A percentile compares a stretch with the other conserved stretches of the same genome.
Conservation (phyloP, 2,797 vertebrate species). For the Telmatherina bonti region DNA sequence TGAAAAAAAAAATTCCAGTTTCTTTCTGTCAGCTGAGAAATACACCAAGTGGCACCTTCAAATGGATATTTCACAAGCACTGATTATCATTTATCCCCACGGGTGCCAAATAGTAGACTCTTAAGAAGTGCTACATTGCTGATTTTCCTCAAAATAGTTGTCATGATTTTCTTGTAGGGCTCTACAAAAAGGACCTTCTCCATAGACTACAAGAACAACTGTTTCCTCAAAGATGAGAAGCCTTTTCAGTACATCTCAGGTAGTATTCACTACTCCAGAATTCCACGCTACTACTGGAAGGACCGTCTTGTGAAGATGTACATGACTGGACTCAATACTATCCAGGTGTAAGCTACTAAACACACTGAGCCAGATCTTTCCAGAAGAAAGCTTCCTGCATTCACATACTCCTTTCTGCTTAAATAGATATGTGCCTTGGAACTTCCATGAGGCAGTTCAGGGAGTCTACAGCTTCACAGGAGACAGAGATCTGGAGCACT, state of each 20-base stretch:
- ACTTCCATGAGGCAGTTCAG: constrained; percentile 90
- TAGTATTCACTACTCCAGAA: constrained; percentile 94
- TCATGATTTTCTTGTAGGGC: constrained; percentile 53
- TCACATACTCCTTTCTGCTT: background rate
- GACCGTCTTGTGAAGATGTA: constrained; percentile 95
- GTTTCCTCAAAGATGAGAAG: constrained; percentile 89
- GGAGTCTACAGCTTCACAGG: constrained; percentile 89
- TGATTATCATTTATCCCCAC: background rate
- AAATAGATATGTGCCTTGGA: constrained; percentile 95
- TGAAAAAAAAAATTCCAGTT: too few relatives aligned
- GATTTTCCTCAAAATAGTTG: background rate
- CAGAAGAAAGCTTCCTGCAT: background rate
- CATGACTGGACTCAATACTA: constrained; percentile 91
- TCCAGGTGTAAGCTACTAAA: constrained; percentile 90
- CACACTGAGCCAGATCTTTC: background rate
- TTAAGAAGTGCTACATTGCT: background rate
- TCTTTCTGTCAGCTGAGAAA: background rate
- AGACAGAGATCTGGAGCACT: constrained; percentile 88
- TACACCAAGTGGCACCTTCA: background rate
- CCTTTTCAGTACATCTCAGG: constrained; percentile 95
- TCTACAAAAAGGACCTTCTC: constrained; percentile 83
- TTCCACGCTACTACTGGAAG: constrained; percentile 91
- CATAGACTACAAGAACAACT: constrained; percentile 87
- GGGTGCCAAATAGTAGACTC: background rate
- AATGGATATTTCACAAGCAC: background rate